Conservation (phyloP, 2,888 invertebrate species). For the Volucella bombylans region DNA sequence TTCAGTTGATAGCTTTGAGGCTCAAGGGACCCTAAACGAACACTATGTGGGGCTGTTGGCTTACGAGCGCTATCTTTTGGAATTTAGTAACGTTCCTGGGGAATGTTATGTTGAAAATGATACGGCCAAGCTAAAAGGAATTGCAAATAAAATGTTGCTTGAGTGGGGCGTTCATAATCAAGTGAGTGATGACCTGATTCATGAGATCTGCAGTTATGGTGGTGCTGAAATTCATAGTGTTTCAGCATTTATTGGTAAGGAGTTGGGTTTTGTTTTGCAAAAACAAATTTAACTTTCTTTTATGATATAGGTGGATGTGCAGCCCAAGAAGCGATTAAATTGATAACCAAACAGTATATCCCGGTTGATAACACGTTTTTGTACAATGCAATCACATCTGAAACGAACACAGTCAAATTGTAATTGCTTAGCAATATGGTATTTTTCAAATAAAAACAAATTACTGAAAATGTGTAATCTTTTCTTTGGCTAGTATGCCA, state of each 20-base stretch:
- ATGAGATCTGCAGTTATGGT: slow-evolving; percentile 97
- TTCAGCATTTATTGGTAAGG: slow-evolving; percentile 91
- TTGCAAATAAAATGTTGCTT: slow-evolving; percentile 88
- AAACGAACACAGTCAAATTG: slow-evolving; percentile 90
- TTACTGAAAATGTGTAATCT: background rate
- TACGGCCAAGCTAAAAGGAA: slow-evolving; percentile 91
- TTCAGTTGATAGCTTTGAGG: slow-evolving; percentile 88
- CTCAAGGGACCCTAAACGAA: slow-evolving; percentile 92
- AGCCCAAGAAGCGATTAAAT: slow-evolving; percentile 97
- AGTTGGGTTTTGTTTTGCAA: background rate
- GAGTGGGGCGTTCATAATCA: slow-evolving; percentile 92
- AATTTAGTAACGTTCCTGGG: slow-evolving; percentile 95
- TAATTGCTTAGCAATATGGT: slow-evolving; percentile 83
- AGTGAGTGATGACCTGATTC: slow-evolving; percentile 95
- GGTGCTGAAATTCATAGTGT: slow-evolving; percentile 97
- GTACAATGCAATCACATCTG: slow-evolving; percentile 96
- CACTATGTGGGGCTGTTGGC: slow-evolving; percentile 95
- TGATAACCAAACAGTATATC: slow-evolving; percentile 97
- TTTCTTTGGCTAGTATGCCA: background rate
- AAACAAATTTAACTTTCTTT: slow-evolving; percentile 57
- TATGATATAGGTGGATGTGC: slow-evolving; percentile 89
- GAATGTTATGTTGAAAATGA: slow-evolving; percentile 95
- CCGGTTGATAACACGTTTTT: slow-evolving; percentile 97
- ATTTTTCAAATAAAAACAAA: slow-evolving; percentile 19
- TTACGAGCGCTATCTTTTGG: slow-evolving; percentile 93